These are phyloP conservation scores for Diorhabda sublineata DNA, from an alignment of 1,140 invertebrate species.

Conservation along the genomic window DNA sequence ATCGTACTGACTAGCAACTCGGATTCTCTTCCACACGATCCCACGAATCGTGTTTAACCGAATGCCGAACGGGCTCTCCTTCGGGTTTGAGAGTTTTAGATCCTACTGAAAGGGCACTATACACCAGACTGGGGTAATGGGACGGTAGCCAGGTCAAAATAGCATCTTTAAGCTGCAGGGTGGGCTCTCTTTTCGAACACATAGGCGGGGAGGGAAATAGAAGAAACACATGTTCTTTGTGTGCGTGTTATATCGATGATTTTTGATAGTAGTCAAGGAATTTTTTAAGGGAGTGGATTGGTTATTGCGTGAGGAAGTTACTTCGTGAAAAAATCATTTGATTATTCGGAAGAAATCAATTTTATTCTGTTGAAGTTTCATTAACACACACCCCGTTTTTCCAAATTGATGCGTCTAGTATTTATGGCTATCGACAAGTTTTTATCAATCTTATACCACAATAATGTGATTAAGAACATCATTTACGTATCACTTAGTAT, in stretches of 20 bases:
- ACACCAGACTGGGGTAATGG: constrained; percentile 17
- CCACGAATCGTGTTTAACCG: neutral
- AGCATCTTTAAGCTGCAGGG: constrained; percentile 20
- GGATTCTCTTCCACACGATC: neutral
- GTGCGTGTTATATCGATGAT: constrained; percentile 5
- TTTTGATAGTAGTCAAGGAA: neutral
- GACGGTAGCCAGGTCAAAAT: constrained; percentile 22
- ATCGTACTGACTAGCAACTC: constrained; percentile 25
- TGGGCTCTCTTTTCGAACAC: neutral
- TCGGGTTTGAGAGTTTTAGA: neutral
- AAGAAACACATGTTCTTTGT: constrained; percentile 8
- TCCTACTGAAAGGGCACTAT: constrained; percentile 12
- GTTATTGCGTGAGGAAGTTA: neutral
- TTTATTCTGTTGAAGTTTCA: neutral
- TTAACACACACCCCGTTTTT: neutral
- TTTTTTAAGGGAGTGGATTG: neutral
- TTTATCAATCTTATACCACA: too few species aligned
- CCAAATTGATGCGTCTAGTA: too few species aligned
- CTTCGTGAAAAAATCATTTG: constrained; percentile 2
- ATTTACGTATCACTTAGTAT: too few species aligned
- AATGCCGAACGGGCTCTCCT: neutral
- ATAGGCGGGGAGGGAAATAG: constrained; percentile 11
- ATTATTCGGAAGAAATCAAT: constrained; percentile 1
- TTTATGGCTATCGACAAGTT: too few species aligned
- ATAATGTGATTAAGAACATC: too few species aligned